Evolutionary conservation across 2,113 vertebrate species (phyloP), one percentile per base, ranked within the genome.

Genomic region (Leucopsar rothschildi): DNA sequence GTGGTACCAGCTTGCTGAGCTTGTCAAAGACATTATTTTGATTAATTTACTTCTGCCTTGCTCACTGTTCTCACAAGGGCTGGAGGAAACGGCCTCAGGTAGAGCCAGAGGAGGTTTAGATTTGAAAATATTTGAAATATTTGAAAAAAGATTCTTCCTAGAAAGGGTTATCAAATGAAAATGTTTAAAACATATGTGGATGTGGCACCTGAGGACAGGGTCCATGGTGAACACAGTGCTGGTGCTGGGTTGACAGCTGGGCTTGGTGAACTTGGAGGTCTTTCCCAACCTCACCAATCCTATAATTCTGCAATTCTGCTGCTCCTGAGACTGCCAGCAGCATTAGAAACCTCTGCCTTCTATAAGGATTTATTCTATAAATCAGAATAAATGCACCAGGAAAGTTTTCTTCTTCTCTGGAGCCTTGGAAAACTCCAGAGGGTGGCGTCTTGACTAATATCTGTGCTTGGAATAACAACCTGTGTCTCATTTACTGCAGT

Each of bases 151-250:
- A 21, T 23, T 37, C 6, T 9, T 21, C 3, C 5, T 33, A 6
- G 24, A 18, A 68, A 68, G 24, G 23, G 28, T 47, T 39, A 24
- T 25, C 10, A 45, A 52, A 11, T 66, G 60, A 15, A 52, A 35
- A 5, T 27, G 13, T 12, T 15, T 16, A 31, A 5, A 37, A 22
- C 9, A 4, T 1, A 0, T 0, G 10, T 8, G 59, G 42, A 6
- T 57, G 44, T 50, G 86, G 52, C 44, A 28, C 37, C 23, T 72
- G 76, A 23, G 66, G 20, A 8, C 21, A 14, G 42, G 3, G 20
- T 8, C 31, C 25, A 4, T 22, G 63, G 31, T 25, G 63, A 37
- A 2, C 52, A 2, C 1, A 15, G 23, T 28, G 57, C 9, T 63
- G 81, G 5, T 66, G n/a, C 29, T 56, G 60, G 60, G 4, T 1